phyloP scores from a whole-genome alignment of 2,797 vertebrate species.

The Philypnodon macrostomus region DNA sequence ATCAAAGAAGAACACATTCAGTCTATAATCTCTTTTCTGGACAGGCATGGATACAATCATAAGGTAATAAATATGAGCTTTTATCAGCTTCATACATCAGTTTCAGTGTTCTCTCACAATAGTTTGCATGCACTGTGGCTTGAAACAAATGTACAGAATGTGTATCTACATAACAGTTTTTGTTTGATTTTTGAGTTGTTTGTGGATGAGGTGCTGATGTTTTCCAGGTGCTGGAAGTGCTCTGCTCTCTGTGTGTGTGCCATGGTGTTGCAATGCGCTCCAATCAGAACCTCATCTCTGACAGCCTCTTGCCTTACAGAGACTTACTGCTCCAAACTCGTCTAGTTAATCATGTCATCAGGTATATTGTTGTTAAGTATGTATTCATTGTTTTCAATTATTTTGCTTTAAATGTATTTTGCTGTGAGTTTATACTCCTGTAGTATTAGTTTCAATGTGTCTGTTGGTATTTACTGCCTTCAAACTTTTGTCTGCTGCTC shows the following conservation, averaged over 20 bases:
- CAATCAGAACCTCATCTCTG: constrained; percentile 94
- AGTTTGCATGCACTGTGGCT: background rate
- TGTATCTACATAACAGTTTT: constrained; percentile 5
- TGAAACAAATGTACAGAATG: too few species aligned
- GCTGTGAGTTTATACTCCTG: background rate
- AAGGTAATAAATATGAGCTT: constrained; percentile 78
- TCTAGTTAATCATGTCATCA: constrained; percentile 89
- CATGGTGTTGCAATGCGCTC: constrained; percentile 90
- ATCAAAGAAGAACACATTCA: constrained; percentile 93
- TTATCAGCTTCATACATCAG: background rate
- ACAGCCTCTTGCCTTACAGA: constrained; percentile 89
- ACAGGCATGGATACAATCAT: constrained; percentile 90
- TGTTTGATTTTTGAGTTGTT: constrained; percentile 25
- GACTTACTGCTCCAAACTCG: constrained; percentile 91
- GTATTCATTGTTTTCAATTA: too few species aligned
- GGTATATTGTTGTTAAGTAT: too few species aligned
- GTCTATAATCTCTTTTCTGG: constrained; percentile 89
- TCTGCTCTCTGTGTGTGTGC: constrained; percentile 93
- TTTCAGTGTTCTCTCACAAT: too few species aligned
- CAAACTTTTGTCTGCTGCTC: too few species aligned
- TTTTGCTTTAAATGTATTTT: background rate
- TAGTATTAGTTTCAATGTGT: too few species aligned
- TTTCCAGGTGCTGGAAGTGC: constrained; percentile 89
- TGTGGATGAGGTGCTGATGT: constrained; percentile 42
- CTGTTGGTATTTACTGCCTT: too few species aligned